Base-by-base conservation (phyloP, 2,888 invertebrate species). In the Hymenopus coronatus region DNA sequence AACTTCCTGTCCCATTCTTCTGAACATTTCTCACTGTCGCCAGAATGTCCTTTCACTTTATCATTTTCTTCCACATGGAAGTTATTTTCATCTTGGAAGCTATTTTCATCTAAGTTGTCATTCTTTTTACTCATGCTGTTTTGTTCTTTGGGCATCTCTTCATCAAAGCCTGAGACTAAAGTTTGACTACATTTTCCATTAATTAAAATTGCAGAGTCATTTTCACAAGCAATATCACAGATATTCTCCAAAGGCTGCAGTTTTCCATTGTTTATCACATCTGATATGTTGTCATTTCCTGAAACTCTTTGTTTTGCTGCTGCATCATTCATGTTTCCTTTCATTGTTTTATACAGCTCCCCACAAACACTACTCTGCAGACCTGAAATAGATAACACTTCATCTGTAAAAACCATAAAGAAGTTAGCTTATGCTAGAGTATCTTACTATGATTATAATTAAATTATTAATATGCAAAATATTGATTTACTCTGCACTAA, bases 351-450 rank as follows among this genome's bases (percentile, higher is more conserved):
- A 27, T 87, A 87, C 2, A 87, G 87, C 33, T 87, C 87, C 3
- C 87, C 33, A 33, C 87, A 87, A 1, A 87, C 87, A 82, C 87
- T 87, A 27, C 87, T 87, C 30, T 87, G 82, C 7, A 87, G 82
- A 7, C 87, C 87, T 87, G 82, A 87, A 87, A 87, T 1, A 84
- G 25, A 84, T 6, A 83, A 54, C 2, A 70, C 20, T 25, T 20
- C 20, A 70, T 15, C 25, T 70, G 25, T 25, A 70, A 1, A 20
- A 70, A 70, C 54, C 1, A 70, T 70, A 70, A 70, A 70, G 54
- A 20, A 70, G 2, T 20, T 1, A 20, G 54, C 6, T 70, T 70
- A 25, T 25, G 25, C 4, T 70, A 70, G 0, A 70, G 25, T 0
- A 20, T 70, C 25, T 20, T 14, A 70, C 54, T 20, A 70, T 7